Conservation (phyloP, 2,113 vertebrate species). For the Archilochus colubris region DNA sequence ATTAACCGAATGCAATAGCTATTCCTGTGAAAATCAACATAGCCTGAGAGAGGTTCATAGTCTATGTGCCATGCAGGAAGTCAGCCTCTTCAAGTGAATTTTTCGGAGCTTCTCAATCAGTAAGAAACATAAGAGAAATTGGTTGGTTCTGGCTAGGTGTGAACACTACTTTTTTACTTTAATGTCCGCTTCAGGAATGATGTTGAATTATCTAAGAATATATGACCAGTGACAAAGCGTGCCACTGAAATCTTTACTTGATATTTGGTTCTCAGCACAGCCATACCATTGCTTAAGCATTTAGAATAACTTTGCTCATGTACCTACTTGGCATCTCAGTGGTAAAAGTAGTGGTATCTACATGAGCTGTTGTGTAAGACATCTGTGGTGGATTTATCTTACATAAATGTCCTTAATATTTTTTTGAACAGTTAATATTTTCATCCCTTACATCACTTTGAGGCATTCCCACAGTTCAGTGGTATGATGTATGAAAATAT, state of each 20-base stretch:
- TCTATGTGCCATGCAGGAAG: background rate
- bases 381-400: background rate
- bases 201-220: background rate
- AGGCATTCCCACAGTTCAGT: background rate
- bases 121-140: background rate
- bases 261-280: background rate
- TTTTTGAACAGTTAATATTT: background rate
- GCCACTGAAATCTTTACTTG: background rate
- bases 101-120: background rate
- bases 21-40: background rate
- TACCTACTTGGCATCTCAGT: background rate
- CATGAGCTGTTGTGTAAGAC: background rate
- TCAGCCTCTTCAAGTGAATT: background rate
- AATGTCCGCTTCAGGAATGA: background rate
- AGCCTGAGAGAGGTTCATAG: background rate
- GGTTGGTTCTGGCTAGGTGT: rapidly evolving
- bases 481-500: background rate
- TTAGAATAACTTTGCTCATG: background rate
- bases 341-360: background rate
- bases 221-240: background rate
- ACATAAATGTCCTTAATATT: background rate
- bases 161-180: background rate
- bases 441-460: background rate
- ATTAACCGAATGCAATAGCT: background rate
- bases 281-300: background rate